These are phyloP conservation scores for Eupelmus urozonus DNA, from an alignment of 2,888 invertebrate genomes.

Conservation along the genomic window DNA sequence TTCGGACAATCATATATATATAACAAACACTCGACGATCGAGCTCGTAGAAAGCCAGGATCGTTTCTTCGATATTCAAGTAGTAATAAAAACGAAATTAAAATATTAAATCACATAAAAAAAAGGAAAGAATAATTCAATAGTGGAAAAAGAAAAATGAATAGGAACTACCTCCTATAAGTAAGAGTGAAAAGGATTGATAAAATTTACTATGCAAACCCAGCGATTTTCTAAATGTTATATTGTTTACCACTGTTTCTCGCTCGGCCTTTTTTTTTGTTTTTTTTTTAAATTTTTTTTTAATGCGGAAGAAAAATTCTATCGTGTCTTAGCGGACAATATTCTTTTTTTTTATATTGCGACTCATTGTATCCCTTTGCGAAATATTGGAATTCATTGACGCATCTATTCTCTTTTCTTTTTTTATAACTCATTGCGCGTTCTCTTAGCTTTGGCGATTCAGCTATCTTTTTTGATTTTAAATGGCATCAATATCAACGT, in stretches of 20 bases:
- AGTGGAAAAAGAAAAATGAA: slow-evolving; percentile 1
- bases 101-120: slow-evolving; percentile 49
- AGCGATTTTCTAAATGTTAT: slow-evolving; percentile 36
- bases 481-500: slow-evolving; percentile 95
- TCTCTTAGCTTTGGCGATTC: slow-evolving; percentile 58
- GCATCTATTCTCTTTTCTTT: slow-evolving; percentile 12
- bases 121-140: slow-evolving; percentile 11
- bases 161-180: slow-evolving; percentile 40
- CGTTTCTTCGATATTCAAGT: slow-evolving; percentile 7
- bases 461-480: slow-evolving; percentile 78
- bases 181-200: slow-evolving; percentile 30
- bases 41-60: neutral
- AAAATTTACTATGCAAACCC: slow-evolving; percentile 45
- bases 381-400: slow-evolving; percentile 53
- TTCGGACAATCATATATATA: slow-evolving; percentile 45
- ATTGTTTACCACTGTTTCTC: slow-evolving; percentile 44
- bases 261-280: slow-evolving; percentile 36
- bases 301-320: slow-evolving; percentile 52
- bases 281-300: slow-evolving; percentile 28
- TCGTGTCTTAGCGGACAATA: slow-evolving; percentile 37
- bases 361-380: slow-evolving; percentile 48
- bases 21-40: slow-evolving; percentile 46
- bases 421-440: slow-evolving; percentile 46
- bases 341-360: slow-evolving; percentile 50
- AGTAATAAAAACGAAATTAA: slow-evolving; percentile 53